Evolutionary conservation across 2,797 vertebrate genomes (phyloP), one percentile per base, ranked within the genome.

Genomic region (Protosalanx chinensis): DNA sequence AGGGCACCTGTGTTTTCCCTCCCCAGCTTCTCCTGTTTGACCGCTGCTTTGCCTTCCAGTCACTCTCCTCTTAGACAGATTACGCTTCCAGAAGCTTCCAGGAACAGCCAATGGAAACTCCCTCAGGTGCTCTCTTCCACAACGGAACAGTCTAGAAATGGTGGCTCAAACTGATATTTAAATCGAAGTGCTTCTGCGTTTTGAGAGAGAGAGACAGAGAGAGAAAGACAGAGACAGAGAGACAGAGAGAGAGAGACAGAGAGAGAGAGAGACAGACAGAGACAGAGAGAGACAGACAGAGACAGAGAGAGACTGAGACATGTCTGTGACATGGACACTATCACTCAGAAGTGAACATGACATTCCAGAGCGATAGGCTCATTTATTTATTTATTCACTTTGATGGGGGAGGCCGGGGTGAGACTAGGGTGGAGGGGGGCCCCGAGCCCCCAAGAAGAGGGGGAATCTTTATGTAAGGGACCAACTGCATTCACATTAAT

Each of bases 1-100:
- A 86, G 87, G 83, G 86, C 86, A 89, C 87, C 90, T 91, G 89
- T 89, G 87, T 88, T 85, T 62, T 74, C 5, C 79, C 20, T n/a
- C 49, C 3, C 27, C 70, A 71, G 65, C 59, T 64, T 61, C 60
- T 15, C 76, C 82, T 88, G 88, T 90, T 88, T 82, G 74, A 70
- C 80, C 85, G 81, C 76, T 81, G 77, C 58, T 72, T 79, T 82
- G 86, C 86, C 88, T 88, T 83, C 79, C 81, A 79, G 67, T 76
- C 32, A 78, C 78, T 80, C 84, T 71, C 67, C 78, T 82, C 77
- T 76, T 79, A 76, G 81, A 77, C 18, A 61, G 68, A 61, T 70
- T n/a, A 59, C 13, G 74, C 78, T 56, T 79, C 78, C 86, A 84
- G 87, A 86, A 90, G 90, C 85, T 16, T 29, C 30, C 46, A 85